Base-by-base conservation (phyloP, 2,888 invertebrate genomes). In the Eledone cirrhosa region DNA sequence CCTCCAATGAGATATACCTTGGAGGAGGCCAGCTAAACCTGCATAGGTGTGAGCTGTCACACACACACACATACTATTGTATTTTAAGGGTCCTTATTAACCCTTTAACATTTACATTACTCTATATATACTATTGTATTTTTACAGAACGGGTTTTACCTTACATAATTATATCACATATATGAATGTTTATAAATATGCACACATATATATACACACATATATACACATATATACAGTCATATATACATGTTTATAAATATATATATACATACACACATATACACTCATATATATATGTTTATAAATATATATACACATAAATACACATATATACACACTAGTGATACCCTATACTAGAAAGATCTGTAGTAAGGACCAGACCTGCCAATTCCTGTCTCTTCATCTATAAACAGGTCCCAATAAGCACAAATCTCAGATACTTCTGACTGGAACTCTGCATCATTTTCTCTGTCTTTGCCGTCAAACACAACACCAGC, bases 401-500 rank as follows among this genome's bases (percentile, higher is more conserved):
- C 83, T 16, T 77, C 76, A 67, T 83, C 83, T 19, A 59, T 78
- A 33, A 83, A 83, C 16, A 74, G 76, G 5, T 31, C 69, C 83
- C 83, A 83, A 14, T 79, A 69, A 14, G 81, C 78, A 48, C 80
- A 78, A 27, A 83, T 81, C 5, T 77, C 76, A 11, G 78, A 78
- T 16, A 78, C 77, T 67, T 80, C 77, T n/a, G 80, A 79, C 27
- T 80, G 81, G 77, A 80, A 83, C 19, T 63, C 77, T n/a, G 78
- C 63, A 72, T 83, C 82, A 47, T 78, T 48, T 19, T 24, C 48
- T 22, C 78, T 27, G 31, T 79, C 47, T 53, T 29, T 19, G 19
- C 82, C 82, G 67, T 83, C 82, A 8, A 72, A 67, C 16, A 83
- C 80, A 11, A 24, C 47, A 0, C 82, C 82, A 0, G 78, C 47